These are phyloP conservation scores for Oegoconia quadripuncta DNA, from an alignment of 2,888 invertebrate species.

Conservation along the genomic window DNA sequence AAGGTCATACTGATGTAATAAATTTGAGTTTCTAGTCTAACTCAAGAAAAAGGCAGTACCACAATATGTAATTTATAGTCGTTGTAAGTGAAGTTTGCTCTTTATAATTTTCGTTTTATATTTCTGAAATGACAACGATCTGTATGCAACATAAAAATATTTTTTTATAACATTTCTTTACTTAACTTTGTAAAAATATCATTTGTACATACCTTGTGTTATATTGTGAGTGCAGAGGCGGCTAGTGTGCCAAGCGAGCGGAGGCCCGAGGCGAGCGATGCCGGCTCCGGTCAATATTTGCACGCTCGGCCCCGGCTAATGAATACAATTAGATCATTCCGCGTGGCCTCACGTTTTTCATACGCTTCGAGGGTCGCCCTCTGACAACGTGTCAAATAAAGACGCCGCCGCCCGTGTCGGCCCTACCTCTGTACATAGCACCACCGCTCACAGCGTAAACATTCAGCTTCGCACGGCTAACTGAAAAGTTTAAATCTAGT, in stretches of 20 bases:
- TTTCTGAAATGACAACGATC: too few relatives aligned
- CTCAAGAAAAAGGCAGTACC: too few relatives aligned
- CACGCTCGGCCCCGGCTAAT: constrained; percentile 67
- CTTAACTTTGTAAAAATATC: too few relatives aligned
- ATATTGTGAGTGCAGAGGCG: neutral
- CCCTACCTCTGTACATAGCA: constrained; percentile 50
- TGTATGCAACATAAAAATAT: too few relatives aligned
- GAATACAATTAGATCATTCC: constrained; percentile 80
- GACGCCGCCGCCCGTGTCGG: constrained; percentile 32
- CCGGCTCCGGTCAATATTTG: constrained; percentile 72
- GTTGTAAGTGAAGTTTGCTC: too few relatives aligned
- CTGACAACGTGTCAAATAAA: constrained; percentile 64
- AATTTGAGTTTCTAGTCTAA: too few relatives aligned
- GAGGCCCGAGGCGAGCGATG: constrained; percentile 44
- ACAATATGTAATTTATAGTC: too few relatives aligned
- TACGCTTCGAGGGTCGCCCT: constrained; percentile 60
- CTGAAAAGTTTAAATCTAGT: constrained; percentile 22
- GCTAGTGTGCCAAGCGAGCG: neutral
- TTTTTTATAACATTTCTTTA: too few relatives aligned
- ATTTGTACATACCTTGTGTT: neutral
- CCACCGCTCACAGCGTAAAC: constrained; percentile 7
- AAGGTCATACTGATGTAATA: too few relatives aligned
- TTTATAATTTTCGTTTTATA: too few relatives aligned
- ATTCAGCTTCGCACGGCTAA: constrained; percentile 13
- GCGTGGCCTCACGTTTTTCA: constrained; percentile 76